Percentiles rank a stretch among this genome's conserved stretches.
Evolutionary conservation across 2,113 vertebrate genomes (phyloP).

Genomic region (Apodemus speciosus): DNA sequence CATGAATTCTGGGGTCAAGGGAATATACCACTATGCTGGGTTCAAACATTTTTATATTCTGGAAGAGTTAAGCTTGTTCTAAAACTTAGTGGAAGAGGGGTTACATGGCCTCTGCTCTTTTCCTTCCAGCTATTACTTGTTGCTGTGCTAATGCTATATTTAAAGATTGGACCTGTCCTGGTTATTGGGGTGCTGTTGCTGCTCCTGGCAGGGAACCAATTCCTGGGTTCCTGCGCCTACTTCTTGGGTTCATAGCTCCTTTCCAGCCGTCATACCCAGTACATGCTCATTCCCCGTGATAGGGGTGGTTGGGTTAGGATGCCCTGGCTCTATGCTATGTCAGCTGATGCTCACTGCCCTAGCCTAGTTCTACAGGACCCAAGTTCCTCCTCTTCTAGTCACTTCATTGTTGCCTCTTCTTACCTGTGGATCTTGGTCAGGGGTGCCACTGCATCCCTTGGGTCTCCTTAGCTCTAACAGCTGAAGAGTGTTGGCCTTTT

Average conservation of each 20-base stretch:
- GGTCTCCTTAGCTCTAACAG: not conserved
- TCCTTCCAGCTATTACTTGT: not conserved
- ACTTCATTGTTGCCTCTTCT: not conserved
- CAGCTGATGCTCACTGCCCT: not conserved
- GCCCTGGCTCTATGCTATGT: not conserved
- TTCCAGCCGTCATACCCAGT: not conserved
- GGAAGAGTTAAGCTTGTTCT: not conserved
- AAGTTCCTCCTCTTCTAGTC: not conserved
- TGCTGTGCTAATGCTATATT: not conserved
- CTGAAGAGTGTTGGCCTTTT: not conserved
- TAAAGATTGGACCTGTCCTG: not conserved
- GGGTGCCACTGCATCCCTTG: rapidly evolving
- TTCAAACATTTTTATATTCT: not conserved
- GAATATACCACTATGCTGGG: too few relatives aligned
- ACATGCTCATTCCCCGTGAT: rapidly evolving
- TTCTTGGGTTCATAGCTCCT: not conserved
- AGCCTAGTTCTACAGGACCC: not conserved
- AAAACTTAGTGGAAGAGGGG: not conserved
- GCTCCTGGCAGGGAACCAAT: not conserved
- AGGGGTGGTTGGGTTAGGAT: not conserved
- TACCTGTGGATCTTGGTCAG: not conserved
- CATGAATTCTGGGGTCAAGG: not conserved
- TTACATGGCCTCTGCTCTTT: not conserved
- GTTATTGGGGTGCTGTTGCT: not conserved
- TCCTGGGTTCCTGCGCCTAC: too few relatives aligned